Percentiles rank a stretch among this genome's conserved stretches.
Evolutionary conservation across 2,113 vertebrate species (phyloP).

Genomic region (Carassius carassius): DNA sequence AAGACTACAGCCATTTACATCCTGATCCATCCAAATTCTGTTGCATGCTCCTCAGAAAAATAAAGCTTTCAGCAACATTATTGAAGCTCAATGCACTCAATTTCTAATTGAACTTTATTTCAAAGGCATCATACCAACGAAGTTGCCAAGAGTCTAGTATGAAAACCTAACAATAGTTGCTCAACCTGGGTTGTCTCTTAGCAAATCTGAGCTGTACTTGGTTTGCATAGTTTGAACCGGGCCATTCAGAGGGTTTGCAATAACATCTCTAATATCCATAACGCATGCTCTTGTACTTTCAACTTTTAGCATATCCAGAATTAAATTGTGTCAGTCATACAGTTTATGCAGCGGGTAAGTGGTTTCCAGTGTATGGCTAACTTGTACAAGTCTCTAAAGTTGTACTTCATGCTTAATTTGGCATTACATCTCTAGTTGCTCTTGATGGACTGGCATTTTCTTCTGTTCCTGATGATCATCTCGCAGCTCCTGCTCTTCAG

Average conservation of each 20-base stretch:
- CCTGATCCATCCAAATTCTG: not conserved
- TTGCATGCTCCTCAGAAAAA: not conserved
- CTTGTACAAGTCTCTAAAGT: not conserved
- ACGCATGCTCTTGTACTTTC: not conserved
- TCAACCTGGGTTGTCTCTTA: not conserved
- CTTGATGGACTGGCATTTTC: constrained; percentile 23
- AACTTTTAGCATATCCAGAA: not conserved
- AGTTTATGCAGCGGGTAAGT: not conserved
- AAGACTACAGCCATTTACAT: not conserved
- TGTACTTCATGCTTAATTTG: not conserved
- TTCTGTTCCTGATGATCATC: not conserved
- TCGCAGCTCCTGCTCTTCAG: not conserved
- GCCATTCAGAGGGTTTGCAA: not conserved
- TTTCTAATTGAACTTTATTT: not conserved
- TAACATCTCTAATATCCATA: not conserved
- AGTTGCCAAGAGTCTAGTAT: not conserved
- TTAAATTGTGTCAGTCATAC: not conserved
- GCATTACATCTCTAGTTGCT: constrained; percentile 39
- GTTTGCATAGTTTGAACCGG: not conserved
- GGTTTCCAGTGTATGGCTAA: not conserved
- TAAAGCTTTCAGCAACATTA: not conserved
- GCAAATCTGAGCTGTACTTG: not conserved
- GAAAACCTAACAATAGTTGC: not conserved
- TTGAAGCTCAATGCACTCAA: not conserved
- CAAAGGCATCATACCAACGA: not conserved